A percentile compares a stretch with the other conserved stretches of the same genome.
Conservation (phyloP, 2,113 vertebrate species). For the Hippocampus guttulatus region DNA sequence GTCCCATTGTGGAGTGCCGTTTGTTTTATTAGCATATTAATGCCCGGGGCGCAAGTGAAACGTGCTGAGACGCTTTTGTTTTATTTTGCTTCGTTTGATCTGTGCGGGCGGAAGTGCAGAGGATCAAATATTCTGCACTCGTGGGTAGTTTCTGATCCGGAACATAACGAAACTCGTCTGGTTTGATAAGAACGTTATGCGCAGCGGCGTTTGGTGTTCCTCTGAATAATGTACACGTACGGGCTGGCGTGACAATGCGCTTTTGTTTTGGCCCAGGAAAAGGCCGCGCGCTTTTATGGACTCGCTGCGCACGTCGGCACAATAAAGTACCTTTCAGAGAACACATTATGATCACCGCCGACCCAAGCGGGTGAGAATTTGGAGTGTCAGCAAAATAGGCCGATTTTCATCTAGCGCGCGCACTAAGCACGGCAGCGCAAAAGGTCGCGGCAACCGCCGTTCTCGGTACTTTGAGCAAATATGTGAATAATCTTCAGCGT, state of each 20-base stretch:
- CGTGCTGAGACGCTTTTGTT: too few species aligned
- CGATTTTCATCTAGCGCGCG: not conserved
- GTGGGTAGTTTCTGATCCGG: too few species aligned
- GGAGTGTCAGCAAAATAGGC: slow-evolving; percentile 23
- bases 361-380: slow-evolving; percentile 22
- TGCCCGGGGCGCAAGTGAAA: too few species aligned
- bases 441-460: not conserved
- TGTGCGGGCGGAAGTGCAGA: not conserved
- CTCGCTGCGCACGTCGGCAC: slow-evolving; percentile 2
- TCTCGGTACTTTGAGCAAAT: not conserved
- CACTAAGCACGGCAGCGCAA: slow-evolving; percentile 2
- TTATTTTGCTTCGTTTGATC: not conserved
- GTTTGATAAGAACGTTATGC: not conserved
- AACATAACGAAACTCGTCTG: too few species aligned
- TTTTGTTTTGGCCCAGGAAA: slow-evolving; percentile 11
- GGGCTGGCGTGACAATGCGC: slow-evolving; percentile 11
- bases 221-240: not conserved
- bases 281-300: slow-evolving; percentile 9
- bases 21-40: too few species aligned
- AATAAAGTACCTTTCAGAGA: slow-evolving; percentile 20
- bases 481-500: not conserved
- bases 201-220: not conserved
- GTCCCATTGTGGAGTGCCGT: too few species aligned
- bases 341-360: slow-evolving; percentile 13
- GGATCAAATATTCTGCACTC: too few species aligned